Evolutionary conservation across 2,888 invertebrate genomes (phyloP), one percentile per base, ranked within the genome.

Genomic region (Nysson spinosus): DNA sequence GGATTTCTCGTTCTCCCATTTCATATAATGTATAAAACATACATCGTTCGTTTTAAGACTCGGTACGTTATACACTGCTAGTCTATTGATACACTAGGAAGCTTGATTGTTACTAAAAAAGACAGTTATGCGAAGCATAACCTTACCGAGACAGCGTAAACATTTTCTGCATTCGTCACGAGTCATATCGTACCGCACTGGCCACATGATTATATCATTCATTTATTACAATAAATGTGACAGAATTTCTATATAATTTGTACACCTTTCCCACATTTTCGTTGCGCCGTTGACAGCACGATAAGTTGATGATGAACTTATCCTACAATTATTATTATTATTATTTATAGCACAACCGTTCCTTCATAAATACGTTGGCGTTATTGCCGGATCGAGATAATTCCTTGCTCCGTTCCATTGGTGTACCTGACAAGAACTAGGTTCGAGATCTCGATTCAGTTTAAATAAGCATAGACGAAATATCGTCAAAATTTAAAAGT

Each of bases 131-230:
- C 6, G 44, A 39, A 24, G 77, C 79, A 81, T 86, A 85, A 83
- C 83, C 85, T 88, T 91, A 95, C 95, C 95, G 85, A 96, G 91
- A 89, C 94, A 93, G 84, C 97, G 91, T 85, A 97, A 92, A 89
- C 93, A 92, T 85, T 95, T 92, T 88, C 94, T 93, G 88, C 95
- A 96, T 88, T 97, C 96, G 88, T 96, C 96, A 86, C 93, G 92
- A 81, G 94, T 93, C 92, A 96, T 92, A 89, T 96, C 94, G 78
- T 94, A 89, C 72, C 93, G 89, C 88, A 91, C 89, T 72, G 95
- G 94, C 93, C 91, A 91, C 90, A 89, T 90, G 71, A 57, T 82
- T 85, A 24, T 44, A 37, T 64, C 35, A 51, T 55, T 64, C 24
- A 56, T 57, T 52, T 37, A 26, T 55, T 66, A 56, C 46, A 60